Conservation (phyloP, 1,140 invertebrate genomes). For the Nylanderia fulva region DNA sequence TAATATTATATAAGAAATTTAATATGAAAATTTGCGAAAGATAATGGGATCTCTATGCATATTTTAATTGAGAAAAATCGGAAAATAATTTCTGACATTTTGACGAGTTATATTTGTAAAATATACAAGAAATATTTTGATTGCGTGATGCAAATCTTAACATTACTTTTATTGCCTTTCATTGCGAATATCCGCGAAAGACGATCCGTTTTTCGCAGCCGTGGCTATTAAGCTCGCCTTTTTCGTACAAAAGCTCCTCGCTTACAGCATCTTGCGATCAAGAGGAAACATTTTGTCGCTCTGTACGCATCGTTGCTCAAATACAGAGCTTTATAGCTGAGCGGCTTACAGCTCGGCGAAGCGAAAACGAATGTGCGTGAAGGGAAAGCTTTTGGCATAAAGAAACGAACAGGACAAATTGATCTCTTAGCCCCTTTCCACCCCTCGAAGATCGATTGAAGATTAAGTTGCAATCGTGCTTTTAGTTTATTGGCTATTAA, state of each 20-base stretch:
- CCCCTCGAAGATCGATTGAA: neutral
- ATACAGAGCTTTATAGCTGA: conserved; percentile 30
- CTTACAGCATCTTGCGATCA: conserved; percentile 10
- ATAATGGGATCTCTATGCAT: neutral
- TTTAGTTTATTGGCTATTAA: neutral
- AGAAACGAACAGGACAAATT: conserved; percentile 36
- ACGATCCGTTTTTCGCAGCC: conserved; percentile 50
- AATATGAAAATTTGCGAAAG: neutral
- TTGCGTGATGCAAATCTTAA: neutral
- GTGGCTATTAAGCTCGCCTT: conserved; percentile 47
- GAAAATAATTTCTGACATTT: neutral
- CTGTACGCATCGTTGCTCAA: conserved; percentile 48
- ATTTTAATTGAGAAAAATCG: neutral
- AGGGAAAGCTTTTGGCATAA: conserved; percentile 25
- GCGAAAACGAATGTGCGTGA: conserved; percentile 39
- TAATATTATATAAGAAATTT: neutral
- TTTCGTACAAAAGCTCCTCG: conserved; percentile 46
- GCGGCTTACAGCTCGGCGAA: conserved; percentile 31
- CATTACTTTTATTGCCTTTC: conserved; percentile 16
- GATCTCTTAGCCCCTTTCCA: conserved; percentile 21
- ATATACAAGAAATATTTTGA: neutral
- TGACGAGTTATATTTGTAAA: neutral
- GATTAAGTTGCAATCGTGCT: neutral
- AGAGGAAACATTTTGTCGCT: conserved; percentile 34
- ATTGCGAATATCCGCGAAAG: neutral